Evolutionary conservation across 2,797 vertebrate genomes (phyloP).

Genomic region (Cynopterus sphinx): DNA sequence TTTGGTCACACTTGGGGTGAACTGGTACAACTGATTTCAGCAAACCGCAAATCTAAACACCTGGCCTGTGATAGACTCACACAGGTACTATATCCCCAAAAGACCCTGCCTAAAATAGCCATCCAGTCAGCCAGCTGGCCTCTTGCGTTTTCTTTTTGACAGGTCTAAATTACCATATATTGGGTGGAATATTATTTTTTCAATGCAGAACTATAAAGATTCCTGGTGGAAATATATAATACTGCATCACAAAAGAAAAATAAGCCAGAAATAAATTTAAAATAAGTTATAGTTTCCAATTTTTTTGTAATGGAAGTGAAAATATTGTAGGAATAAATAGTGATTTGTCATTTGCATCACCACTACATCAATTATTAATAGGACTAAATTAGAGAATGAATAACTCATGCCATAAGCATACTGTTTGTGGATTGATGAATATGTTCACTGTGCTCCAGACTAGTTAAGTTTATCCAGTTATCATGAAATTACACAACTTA

Average conservation of each 20-base stretch:
- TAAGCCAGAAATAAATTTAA: neutral
- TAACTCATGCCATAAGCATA: neutral
- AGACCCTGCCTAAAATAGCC: neutral
- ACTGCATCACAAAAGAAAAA: slow-evolving; percentile 6
- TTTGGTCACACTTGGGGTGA: neutral
- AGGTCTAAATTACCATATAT: neutral
- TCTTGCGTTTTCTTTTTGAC: neutral
- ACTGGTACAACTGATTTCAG: neutral
- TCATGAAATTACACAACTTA: neutral
- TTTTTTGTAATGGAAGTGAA: neutral
- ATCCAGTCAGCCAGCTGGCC: neutral
- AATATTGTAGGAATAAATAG: neutral
- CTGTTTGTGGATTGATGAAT: slow-evolving; percentile 5
- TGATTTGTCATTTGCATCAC: neutral
- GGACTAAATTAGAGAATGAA: neutral
- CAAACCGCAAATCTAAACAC: neutral
- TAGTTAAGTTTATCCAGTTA: neutral
- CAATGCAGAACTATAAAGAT: neutral
- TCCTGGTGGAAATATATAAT: neutral
- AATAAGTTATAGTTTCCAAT: neutral
- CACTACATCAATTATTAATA: neutral
- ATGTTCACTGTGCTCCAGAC: neutral
- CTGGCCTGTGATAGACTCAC: neutral
- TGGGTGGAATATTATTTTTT: neutral
- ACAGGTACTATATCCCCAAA: neutral